phyloP scores from a whole-genome alignment of 2,888 invertebrate species.

The Neoaliturus tenellus region DNA sequence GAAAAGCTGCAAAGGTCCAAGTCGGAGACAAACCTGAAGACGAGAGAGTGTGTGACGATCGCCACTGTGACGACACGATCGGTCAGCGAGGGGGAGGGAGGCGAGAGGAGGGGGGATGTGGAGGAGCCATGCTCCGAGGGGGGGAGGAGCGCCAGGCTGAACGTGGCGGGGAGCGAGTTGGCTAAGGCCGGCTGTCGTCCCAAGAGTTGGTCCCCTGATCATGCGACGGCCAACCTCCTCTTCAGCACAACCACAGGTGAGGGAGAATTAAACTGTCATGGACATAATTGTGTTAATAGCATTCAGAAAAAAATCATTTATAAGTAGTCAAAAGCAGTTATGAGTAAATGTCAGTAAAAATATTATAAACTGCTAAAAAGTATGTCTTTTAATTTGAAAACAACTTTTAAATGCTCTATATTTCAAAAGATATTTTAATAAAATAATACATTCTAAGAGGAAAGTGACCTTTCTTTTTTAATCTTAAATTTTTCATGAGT shows the following conservation, averaged over 20 bases:
- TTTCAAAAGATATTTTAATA: no score
- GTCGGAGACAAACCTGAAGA: slow-evolving; percentile 92
- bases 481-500: no score
- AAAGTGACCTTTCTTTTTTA: no score
- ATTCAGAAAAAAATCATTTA: no score
- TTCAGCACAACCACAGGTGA: slow-evolving; percentile 73
- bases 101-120: slow-evolving; percentile 76
- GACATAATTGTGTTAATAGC: no score
- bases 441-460: no score
- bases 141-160: slow-evolving; percentile 28
- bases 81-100: slow-evolving; percentile 68
- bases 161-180: slow-evolving; percentile 60
- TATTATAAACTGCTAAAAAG: no score
- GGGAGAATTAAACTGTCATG: no score
- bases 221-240: slow-evolving; percentile 77
- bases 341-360: no score
- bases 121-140: slow-evolving; percentile 71
- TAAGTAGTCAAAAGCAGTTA: no score
- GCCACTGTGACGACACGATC: slow-evolving; percentile 65
- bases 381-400: no score
- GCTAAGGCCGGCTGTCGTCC: slow-evolving; percentile 74
- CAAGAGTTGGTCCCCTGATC: slow-evolving; percentile 86
- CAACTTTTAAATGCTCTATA: no score
- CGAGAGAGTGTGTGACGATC: slow-evolving; percentile 52
- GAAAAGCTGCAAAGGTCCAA: slow-evolving; percentile 95